Evolutionary conservation across 1,140 invertebrate genomes (phyloP).

Genomic region (Dendroctonus ponderosae): DNA sequence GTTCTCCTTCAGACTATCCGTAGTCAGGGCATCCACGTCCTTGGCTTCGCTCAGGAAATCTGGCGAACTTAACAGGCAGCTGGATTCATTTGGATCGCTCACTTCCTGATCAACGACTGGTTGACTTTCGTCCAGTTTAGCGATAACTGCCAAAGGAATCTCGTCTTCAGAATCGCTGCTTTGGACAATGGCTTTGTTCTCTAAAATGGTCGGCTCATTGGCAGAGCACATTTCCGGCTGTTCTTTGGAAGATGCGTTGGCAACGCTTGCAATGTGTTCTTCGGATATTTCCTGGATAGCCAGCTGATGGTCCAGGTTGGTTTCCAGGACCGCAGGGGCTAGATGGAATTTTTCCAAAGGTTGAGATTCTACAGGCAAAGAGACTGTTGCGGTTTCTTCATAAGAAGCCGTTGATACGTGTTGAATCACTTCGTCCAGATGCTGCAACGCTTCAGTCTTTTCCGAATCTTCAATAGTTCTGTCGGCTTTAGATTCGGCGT

Average conservation of each 20-base stretch:
- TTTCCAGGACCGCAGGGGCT: conserved; percentile 29
- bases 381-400: no score
- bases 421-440: no score
- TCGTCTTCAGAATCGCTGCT: conserved; percentile 47
- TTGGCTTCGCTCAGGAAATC: neutral
- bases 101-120: neutral
- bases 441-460: no score
- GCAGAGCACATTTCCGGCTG: no score
- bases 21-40: conserved; percentile 11
- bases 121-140: conserved; percentile 11
- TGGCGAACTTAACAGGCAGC: neutral
- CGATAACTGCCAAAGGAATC: conserved; percentile 40
- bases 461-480: conserved; percentile 36
- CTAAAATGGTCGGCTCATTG: no score
- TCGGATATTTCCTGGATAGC: conserved; percentile 1
- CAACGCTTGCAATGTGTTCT: no score
- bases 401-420: no score
- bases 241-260: no score
- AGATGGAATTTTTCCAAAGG: no score
- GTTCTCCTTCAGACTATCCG: conserved; percentile 28
- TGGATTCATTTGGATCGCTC: neutral
- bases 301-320: conserved; percentile 14
- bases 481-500: conserved; percentile 47
- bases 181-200: no score
- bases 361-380: no score